Evolutionary conservation across 2,113 vertebrate species (phyloP), one percentile per base, ranked within the genome.

Genomic region (Chroicocephalus ridibundus): DNA sequence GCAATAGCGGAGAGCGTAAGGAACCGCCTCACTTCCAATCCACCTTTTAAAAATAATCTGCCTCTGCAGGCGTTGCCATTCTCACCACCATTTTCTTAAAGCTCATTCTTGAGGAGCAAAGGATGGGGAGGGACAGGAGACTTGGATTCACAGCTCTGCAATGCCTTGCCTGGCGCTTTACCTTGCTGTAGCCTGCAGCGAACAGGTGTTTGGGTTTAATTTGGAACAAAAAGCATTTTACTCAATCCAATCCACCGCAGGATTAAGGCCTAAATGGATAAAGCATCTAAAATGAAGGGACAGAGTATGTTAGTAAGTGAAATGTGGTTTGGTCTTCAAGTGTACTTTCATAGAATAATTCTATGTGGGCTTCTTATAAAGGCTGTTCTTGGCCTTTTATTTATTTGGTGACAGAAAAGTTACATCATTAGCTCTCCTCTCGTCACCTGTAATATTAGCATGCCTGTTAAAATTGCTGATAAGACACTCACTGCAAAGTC

Each of bases 341-440:
- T 70, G 11, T 38, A 40, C 42, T 77, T 94, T 27, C 11, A 2
- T n/a, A 31, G 18, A 62, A 25, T 72, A 72, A 36, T 29, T 82
- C 46, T 47, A 1, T 20, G 4, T n/a, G n/a, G 24, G 15, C 22
- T 54, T 90, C 46, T 79, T 49, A 51, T 7, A 80, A 44, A 80
- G 40, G 11, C 20, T 74, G 0, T 58, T 82, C 25, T 54, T 94
- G 66, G 25, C 19, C 32, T 55, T 65, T n/a, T 4, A 31, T 82
- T 26, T 70, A 10, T 57, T 90, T 90, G 62, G 93, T 97, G 96
- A 95, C 97, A 97, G 95, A 97, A 97, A 85, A 97, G 97, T 97
- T 96, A 27, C 78, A 80, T 94, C 69, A 27, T 62, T 68, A 54
- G 34, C 78, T 62, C 79, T 87, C 40, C 18, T n/a, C 32, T 71